Conservation (phyloP, 2,888 invertebrate species). For the Hypercompe scribonia region DNA sequence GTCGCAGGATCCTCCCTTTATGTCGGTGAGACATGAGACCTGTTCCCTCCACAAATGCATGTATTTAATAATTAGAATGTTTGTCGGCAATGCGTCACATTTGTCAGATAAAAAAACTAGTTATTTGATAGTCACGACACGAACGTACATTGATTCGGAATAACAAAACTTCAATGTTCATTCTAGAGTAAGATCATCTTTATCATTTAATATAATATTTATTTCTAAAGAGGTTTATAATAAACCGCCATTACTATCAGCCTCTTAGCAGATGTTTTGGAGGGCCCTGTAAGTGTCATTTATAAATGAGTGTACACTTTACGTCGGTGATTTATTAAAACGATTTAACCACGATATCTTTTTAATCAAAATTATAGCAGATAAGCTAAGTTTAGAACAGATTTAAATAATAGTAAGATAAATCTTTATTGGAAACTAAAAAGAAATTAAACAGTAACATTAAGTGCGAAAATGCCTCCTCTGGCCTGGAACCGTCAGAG, state of each 20-base stretch:
- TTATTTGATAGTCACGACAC: neutral
- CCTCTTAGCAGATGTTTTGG: neutral
- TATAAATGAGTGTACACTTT: constrained; percentile 2
- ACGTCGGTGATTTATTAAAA: constrained; percentile 5
- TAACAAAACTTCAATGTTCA: neutral
- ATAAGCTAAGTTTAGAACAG: neutral
- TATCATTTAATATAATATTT: neutral
- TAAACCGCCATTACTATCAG: neutral
- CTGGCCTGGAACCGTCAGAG: no score
- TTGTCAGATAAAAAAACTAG: neutral
- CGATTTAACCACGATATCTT: constrained; percentile 2
- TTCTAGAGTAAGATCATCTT: neutral
- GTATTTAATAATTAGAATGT: no score
- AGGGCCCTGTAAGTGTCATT: neutral
- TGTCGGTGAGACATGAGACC: no score
- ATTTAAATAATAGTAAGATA: no score
- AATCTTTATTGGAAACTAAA: no score
- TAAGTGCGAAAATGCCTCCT: no score
- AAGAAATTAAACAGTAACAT: no score
- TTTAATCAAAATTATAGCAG: neutral
- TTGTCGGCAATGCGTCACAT: no score
- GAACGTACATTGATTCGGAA: neutral
- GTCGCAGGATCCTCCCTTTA: no score
- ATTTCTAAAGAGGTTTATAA: neutral
- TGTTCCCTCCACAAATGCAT: no score